Evolutionary conservation across 2,797 vertebrate genomes (phyloP), one percentile per base, ranked within the genome.

Genomic region (Gymnodraco acuticeps): DNA sequence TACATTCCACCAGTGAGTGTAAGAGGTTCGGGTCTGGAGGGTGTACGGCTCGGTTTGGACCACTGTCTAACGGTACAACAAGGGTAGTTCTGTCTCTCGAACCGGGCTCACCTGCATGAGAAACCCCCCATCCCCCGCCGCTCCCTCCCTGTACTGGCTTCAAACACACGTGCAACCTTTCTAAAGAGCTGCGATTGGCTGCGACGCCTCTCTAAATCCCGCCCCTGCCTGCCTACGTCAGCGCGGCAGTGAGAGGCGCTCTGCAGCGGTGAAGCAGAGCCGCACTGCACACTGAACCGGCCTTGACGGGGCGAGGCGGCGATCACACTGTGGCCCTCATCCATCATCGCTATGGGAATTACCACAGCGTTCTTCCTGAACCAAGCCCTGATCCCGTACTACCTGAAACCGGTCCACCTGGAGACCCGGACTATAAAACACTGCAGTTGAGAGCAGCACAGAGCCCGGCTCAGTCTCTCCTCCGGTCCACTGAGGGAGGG

Each of bases 301-400:
- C 74, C 77, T 62, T 87, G 77, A 84, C 82, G 66, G 86, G 85
- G 85, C 75, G 92, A 91, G 87, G 82, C 88, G 64, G 80, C 47
- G 77, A 80, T 75, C 77, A 65, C 74, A 50, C 64, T 45, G 77
- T 75, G 58, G 27, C 61, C 71, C 84, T 64, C 69, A 81, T 87
- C 87, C 86, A 58, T 90, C 91, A 92, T 73, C 91, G 93, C 91
- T 66, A 95, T 95, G 95, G 94, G 88, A 92, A 83, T 90, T 74
- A 89, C 62, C 84, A 72, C 69, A 56, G 73, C 84, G 59, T 74
- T 74, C 76, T 77, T 66, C 66, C 64, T 67, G 71, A 91, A 88
- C 72, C 83, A 68, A 82, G 82, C 83, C 78, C 87, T 80, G 68
- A 60, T 73, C 78, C 79, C 85, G 23, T 68, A 79, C 73, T 76